phyloP scores from a whole-genome alignment of 1,140 invertebrate species.

The Brachystomella parvula region DNA sequence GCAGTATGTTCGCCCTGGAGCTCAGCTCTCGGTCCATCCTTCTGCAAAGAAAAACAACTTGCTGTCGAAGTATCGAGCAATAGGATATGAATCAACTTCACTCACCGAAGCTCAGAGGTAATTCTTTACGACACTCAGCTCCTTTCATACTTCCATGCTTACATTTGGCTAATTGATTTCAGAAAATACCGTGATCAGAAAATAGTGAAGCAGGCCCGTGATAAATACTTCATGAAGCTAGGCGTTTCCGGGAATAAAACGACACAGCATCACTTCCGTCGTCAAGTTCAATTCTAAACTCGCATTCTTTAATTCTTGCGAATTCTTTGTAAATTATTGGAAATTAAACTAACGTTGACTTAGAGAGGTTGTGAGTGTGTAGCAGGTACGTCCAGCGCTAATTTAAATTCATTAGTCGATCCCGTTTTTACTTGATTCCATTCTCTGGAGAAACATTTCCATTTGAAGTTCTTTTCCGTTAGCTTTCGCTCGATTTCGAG shows the following conservation, averaged over 20 bases:
- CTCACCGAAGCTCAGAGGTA: constrained; percentile 49
- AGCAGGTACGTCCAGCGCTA: not conserved
- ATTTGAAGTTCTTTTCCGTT: constrained; percentile 32
- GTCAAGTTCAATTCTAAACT: constrained; percentile 65
- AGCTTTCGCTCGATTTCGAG: constrained; percentile 14
- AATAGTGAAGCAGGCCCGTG: constrained; percentile 71
- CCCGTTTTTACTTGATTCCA: not conserved
- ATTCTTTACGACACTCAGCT: constrained; percentile 7
- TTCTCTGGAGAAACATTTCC: constrained; percentile 9
- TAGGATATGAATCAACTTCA: constrained; percentile 74
- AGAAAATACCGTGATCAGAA: constrained; percentile 76
- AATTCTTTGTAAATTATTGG: not conserved
- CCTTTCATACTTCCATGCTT: not conserved
- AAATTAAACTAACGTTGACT: too few species aligned
- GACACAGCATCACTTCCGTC: constrained; percentile 70
- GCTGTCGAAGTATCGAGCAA: constrained; percentile 67
- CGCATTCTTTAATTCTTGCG: not conserved
- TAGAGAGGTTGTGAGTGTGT: not conserved
- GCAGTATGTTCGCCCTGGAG: constrained; percentile 32
- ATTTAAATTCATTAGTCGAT: not conserved
- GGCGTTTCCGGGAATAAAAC: constrained; percentile 72
- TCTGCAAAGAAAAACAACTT: constrained; percentile 35
- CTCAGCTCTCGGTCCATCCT: constrained; percentile 11
- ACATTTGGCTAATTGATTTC: constrained; percentile 40
- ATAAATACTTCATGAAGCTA: constrained; percentile 64